Conservation (phyloP, 37 sponge, comb jelly and placozoan genomes). For the Dysidea cf. avara region DNA sequence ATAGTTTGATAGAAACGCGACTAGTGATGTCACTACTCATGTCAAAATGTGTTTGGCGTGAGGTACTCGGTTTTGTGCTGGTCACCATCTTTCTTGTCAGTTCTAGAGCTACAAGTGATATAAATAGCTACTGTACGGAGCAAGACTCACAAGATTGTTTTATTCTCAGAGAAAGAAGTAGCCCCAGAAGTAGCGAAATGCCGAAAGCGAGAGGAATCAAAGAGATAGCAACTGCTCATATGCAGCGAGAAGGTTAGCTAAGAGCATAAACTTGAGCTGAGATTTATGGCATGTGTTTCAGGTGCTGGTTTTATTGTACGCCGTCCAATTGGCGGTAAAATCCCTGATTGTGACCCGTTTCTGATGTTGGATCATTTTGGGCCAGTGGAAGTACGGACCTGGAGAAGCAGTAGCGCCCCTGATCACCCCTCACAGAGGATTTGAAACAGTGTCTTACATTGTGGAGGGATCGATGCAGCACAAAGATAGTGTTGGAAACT, state of each 20-base stretch:
- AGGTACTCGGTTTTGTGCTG: too few species aligned
- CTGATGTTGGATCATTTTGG: conserved; percentile 86
- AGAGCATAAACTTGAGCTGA: too few species aligned
- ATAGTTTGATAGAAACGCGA: too few species aligned
- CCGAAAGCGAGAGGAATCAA: conserved; percentile 32
- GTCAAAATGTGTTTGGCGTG: too few species aligned
- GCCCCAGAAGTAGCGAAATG: conserved; percentile 4
- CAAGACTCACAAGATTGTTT: too few species aligned
- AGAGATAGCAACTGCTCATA: conserved; percentile 43
- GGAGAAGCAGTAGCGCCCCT: conserved; percentile 83
- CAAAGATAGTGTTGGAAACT: conserved; percentile 74
- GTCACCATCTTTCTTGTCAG: too few species aligned
- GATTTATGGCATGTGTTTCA: too few species aligned
- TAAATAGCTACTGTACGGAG: too few species aligned
- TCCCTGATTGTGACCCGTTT: conserved; percentile 68
- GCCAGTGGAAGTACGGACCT: conserved; percentile 59
- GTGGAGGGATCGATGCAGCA: conserved; percentile 51
- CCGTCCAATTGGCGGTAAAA: conserved; percentile 59
- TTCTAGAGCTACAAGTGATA: too few species aligned
- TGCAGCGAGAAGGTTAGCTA: conserved; percentile 74
- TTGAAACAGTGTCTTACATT: conserved; percentile 81
- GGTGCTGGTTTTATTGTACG: conserved; percentile 74
- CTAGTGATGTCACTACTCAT: too few species aligned
- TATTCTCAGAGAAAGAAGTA: too few species aligned
- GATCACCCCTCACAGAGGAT: conserved; percentile 89